Evolutionary conservation across 2,797 vertebrate genomes (phyloP), one percentile per base, ranked within the genome.

Genomic region (Hippocampus kuda): DNA sequence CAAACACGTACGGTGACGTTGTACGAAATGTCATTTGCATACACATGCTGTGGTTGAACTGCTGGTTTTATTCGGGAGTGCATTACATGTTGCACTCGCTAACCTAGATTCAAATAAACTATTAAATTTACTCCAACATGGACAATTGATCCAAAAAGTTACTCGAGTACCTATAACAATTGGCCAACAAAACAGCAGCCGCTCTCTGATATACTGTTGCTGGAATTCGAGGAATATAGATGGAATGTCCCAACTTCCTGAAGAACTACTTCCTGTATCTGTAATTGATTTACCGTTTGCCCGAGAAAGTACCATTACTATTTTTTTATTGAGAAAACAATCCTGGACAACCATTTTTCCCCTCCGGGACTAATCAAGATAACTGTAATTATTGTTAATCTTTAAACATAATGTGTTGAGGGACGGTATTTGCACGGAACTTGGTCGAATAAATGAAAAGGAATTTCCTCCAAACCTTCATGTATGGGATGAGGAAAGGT

Each of bases 401-500:
- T 27, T 65, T 65, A 27, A 48, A 65, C 44, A 18, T 11, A 16
- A 65, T 65, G 44, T 9, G 15, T 48, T 48, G 15, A 65, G 18
- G 11, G n/a, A 6, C 15, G 16, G 62, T 22, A 42, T 22, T 13
- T 41, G 38, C 20, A 22, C n/a, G 16, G 20, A 62, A 41, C 34
- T 22, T 18, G 10, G 20, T 15, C 5, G 8, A 9, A 27, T 12
- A 46, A 65, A 65, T 65, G 24, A 44, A 46, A 65, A 26, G 5
- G n/a, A 2, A 67, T 56, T 56, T 67, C 53, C 53, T 57, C 53
- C 41, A 60, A 41, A 65, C 54, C 16, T 77, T 51, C 57, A 66
- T 76, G 72, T 79, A 66, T 67, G 70, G 62, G 59, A 72, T 70
- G 42, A 51, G 41, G 24, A 67, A 75, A 79, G 68, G 69, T 74